A percentile compares a stretch with the other conserved stretches of the same genome.
Evolutionary conservation across 1,140 invertebrate genomes (phyloP).

Genomic region (Rhizoglyphus robini): DNA sequence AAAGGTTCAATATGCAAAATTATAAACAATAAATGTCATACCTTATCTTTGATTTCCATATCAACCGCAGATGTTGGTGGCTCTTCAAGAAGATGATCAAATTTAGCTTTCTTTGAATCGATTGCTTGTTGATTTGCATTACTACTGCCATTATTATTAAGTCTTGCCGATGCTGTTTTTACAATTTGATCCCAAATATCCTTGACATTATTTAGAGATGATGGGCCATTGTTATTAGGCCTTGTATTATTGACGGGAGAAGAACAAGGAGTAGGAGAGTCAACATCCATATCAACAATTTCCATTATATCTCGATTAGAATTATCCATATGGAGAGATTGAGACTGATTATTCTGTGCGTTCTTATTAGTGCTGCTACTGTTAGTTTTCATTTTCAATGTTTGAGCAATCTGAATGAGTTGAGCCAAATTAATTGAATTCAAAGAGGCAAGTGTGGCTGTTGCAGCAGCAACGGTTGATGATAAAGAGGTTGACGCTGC

Average conservation of each 20-base stretch:
- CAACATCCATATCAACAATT: conserved; percentile 49
- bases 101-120: not conserved
- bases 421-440: not conserved
- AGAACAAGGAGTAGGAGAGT: conserved; percentile 31
- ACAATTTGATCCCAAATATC: conserved; percentile 15
- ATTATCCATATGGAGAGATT: no score
- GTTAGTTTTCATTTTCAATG: not conserved
- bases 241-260: not conserved
- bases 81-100: conserved; percentile 26
- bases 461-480: not conserved
- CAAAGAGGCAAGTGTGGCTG: not conserved
- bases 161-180: not conserved
- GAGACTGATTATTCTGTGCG: conserved; percentile 30
- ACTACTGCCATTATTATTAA: not conserved
- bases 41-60: conserved; percentile 90
- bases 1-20: conserved; percentile 21
- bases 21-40: conserved; percentile 32
- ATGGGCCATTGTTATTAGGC: not conserved
- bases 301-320: conserved; percentile 76
- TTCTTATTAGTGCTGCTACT: not conserved
- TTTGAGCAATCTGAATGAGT: not conserved
- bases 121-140: conserved; percentile 7
- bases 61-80: conserved; percentile 85
- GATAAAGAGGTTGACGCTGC: not conserved
- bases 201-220: conserved; percentile 3